Conservation (phyloP, 1,140 invertebrate genomes). For the Drosophila paulistorum region DNA sequence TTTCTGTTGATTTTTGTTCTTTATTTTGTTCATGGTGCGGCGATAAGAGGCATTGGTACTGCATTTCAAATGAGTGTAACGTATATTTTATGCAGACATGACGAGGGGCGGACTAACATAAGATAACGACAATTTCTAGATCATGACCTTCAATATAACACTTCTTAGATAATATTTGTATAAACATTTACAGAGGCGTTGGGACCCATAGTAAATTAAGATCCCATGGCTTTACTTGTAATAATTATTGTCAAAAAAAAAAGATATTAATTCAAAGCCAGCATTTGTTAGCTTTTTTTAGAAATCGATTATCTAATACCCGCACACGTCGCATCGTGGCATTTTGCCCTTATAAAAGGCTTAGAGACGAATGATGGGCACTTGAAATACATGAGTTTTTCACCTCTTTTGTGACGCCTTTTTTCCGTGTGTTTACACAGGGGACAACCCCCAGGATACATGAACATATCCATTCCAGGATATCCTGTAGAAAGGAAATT, state of each 20-base stretch:
- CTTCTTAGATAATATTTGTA: conserved; percentile 32
- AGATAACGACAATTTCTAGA: conserved; percentile 42
- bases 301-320: conserved; percentile 48
- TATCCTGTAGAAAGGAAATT: conserved; percentile 74
- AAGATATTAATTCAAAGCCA: conserved; percentile 21
- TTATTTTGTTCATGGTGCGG: not conserved
- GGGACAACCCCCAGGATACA: conserved; percentile 58
- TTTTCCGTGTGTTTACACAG: conserved; percentile 78
- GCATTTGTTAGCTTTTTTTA: conserved; percentile 59
- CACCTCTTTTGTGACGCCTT: conserved; percentile 66
- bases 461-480: conserved; percentile 40
- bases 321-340: conserved; percentile 52
- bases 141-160: conserved; percentile 63
- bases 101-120: conserved; percentile 25
- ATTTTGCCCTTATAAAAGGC: conserved; percentile 64
- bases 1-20: conserved; percentile 34
- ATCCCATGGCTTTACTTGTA: conserved; percentile 2
- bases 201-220: too few relatives aligned
- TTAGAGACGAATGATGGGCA: conserved; percentile 41
- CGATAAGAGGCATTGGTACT: conserved; percentile 58
- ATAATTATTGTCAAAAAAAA: conserved; percentile 25
- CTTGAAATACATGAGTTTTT: conserved; percentile 53
- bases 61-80: conserved; percentile 78
- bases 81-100: conserved; percentile 72
- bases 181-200: not conserved